Base-by-base conservation (phyloP, 2,888 invertebrate genomes). In the Himalopsyche tibetana region DNA sequence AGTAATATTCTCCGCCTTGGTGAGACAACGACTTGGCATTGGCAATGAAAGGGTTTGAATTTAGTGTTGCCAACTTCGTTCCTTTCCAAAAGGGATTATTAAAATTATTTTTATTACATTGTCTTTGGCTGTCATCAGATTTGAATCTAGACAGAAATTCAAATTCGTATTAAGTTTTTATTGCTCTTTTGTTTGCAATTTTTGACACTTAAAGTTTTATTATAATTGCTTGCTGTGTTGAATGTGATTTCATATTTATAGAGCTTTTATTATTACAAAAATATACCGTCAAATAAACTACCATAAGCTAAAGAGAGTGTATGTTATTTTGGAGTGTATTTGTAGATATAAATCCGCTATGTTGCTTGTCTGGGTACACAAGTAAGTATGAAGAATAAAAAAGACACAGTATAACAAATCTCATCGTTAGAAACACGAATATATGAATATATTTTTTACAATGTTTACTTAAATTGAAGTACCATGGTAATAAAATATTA, bases 1-100 rank as follows among this genome's bases (percentile, higher is more conserved):
- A 19, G 63, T 63, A 63, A 63, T 63, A 63, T 63, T 63, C 63
- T 11, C 63, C 63, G 63, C 63, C 63, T 63, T 19, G 63, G 63
- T 63, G 63, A 63, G 63, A 63, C 63, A 63, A 63, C 19, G 63
- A 63, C 63, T 63, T 63, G 63, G 63, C 63, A 63, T 63, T 63
- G 63, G 19, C 63, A 63, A 63, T 63, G 63, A 63, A 63, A 63
- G 63, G 63, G 63, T 63, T 63, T 63, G 28, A 63, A 63, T 63
- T 63, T 63, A 63, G 63, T 63, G 63, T 63, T 63, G 63, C 63
- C 19, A 63, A 63, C 63, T 63, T 63, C 56, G n/a, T 19, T 56
- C 17, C 19, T 51, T 63, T 63, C 63, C 63, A 8, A 28, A 63
- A 28, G 19, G 19, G 19, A 28, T 63, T 63, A 63, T 63, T 63